Percentiles rank a stretch among this genome's conserved stretches.
These are phyloP conservation scores for Pelvicachromis taeniatus DNA, from an alignment of 2,113 vertebrate species.

Conservation along the genomic window DNA sequence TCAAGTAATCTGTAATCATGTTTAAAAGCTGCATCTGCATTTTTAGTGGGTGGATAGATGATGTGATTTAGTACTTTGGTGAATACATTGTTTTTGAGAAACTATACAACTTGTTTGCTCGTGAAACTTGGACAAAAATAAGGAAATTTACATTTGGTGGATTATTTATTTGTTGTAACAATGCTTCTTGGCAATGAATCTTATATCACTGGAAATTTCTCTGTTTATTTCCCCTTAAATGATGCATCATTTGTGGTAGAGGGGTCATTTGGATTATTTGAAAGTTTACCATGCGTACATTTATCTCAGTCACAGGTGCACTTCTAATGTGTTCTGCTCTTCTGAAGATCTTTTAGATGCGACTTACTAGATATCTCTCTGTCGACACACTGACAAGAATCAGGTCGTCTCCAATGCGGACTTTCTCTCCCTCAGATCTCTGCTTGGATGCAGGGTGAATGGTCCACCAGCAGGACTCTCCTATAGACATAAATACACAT, in stretches of 20 bases:
- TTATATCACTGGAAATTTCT: neutral
- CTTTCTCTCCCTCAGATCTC: conserved; percentile 96
- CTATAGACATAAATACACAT: conserved; percentile 54
- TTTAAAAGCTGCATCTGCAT: neutral
- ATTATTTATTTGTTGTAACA: neutral
- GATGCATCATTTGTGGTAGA: neutral
- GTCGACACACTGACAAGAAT: conserved; percentile 96
- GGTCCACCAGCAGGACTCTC: conserved; percentile 97
- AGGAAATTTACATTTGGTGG: neutral
- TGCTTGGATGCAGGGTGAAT: conserved; percentile 97
- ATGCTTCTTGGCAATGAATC: neutral
- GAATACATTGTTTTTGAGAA: neutral
- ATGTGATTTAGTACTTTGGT: neutral
- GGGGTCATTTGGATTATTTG: neutral
- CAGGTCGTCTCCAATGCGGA: conserved; percentile 94
- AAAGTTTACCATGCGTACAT: neutral
- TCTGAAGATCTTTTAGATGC: neutral
- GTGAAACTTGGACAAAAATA: neutral
- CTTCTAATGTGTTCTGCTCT: neutral
- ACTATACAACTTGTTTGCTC: neutral
- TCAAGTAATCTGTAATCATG: neutral
- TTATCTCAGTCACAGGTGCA: neutral
- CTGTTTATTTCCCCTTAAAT: neutral
- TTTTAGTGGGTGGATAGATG: neutral
- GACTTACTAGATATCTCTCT: conserved; percentile 88